Evolutionary conservation across 2,888 invertebrate genomes (phyloP).

Genomic region (Exocentrus adspersus): DNA sequence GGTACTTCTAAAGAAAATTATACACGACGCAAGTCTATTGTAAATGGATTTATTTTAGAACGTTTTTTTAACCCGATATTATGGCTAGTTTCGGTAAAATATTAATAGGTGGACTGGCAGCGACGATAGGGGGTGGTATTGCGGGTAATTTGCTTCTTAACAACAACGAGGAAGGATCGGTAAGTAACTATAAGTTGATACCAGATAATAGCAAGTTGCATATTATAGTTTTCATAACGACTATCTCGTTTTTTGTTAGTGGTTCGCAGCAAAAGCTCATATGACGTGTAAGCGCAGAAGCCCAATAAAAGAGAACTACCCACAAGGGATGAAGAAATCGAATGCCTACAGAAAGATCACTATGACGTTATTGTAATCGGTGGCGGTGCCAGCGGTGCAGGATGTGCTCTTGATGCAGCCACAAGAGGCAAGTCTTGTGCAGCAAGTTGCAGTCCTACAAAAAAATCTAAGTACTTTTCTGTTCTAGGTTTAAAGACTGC

Average conservation of each 20-base stretch:
- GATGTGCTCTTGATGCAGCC: slow-evolving; percentile 93
- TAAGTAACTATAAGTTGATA: slow-evolving; percentile 53
- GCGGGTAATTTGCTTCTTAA: slow-evolving; percentile 72
- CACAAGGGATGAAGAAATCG: slow-evolving; percentile 81
- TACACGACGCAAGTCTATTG: no score
- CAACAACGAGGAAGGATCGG: slow-evolving; percentile 63
- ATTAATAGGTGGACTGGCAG: slow-evolving; percentile 69
- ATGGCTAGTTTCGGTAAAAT: slow-evolving; percentile 69
- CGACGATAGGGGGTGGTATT: slow-evolving; percentile 70
- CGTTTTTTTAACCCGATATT: no score
- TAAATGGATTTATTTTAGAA: no score
- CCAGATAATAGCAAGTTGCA: no score
- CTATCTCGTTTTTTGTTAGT: no score
- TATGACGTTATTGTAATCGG: slow-evolving; percentile 93
- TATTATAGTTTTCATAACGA: no score
- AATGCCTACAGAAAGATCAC: slow-evolving; percentile 78
- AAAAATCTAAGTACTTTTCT: no score
- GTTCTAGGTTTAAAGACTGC: slow-evolving; percentile 46
- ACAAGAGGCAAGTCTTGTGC: no score
- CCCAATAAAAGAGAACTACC: slow-evolving; percentile 84
- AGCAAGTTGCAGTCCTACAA: no score
- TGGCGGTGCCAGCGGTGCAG: slow-evolving; percentile 97
- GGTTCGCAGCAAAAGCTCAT: slow-evolving; percentile 58
- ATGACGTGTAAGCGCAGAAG: slow-evolving; percentile 53
- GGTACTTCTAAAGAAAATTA: no score